Evolutionary conservation across 2,113 vertebrate species (phyloP), one percentile per base, ranked within the genome.

Genomic region (Pygoscelis adeliae): DNA sequence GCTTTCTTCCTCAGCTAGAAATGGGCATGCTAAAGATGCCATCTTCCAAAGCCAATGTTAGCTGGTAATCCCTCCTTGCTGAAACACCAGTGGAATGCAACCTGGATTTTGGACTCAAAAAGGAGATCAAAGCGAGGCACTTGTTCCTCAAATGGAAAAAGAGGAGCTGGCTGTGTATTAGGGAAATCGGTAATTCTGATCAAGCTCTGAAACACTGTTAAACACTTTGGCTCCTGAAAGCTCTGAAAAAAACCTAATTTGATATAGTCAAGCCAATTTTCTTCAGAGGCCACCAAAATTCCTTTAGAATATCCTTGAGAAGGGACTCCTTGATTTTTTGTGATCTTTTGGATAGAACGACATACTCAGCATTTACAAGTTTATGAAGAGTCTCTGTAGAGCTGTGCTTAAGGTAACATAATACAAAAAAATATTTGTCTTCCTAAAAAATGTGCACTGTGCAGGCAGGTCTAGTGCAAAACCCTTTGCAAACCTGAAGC

Each of bases 1-100:
- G 40, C 32, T 23, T 46, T 32, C 55, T 34, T 52, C 46, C 62
- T 63, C 52, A 40, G 30, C 62, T 12, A 15, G 53, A 59, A 36
- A 11, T 2, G 7, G 40, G 50, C 70, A 52, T 1, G 1, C 32
- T 30, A 4, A 23, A 70, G 65, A 15, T 29, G 1, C 25, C 3
- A 2, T n/a, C 56, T 49, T 36, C 58, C 69, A 55, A 55, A 85
- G 44, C 16, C 34, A 26, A 1, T 2, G 4, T 19, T n/a, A n/a
- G 1, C 52, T 66, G 20, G 10, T 14, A 70, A 76, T 7, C 16
- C 7, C 32, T 50, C 26, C 59, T 32, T 78, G 46, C 21, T 7
- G 8, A 49, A 50, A 78, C 67, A 59, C 5, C 73, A 65, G 49
- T 21, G 86, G 32, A 84, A 50, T 14, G 40, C 70, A 56, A n/a